Evolutionary conservation across 1,140 invertebrate species (phyloP).

Genomic region (Drosophila bocqueti): DNA sequence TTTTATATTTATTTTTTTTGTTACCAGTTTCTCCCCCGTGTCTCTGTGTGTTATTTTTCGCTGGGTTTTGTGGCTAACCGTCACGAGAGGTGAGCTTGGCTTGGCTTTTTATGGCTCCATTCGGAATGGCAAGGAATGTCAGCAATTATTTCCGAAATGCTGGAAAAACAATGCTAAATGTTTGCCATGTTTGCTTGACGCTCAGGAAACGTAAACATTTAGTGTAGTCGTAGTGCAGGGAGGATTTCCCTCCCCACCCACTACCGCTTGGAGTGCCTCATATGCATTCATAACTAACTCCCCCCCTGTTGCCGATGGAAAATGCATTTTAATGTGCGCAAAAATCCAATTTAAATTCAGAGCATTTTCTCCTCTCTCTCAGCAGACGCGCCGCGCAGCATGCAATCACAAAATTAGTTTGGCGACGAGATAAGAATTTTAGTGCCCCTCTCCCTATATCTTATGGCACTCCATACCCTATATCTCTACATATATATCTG

Average conservation of each 20-base stretch:
- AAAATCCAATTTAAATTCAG: constrained; percentile 84
- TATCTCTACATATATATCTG: constrained; percentile 1
- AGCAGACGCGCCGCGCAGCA: constrained; percentile 54
- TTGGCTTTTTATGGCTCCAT: constrained; percentile 69
- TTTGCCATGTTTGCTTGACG: constrained; percentile 67
- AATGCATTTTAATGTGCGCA: constrained; percentile 82
- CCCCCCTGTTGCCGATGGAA: constrained; percentile 42
- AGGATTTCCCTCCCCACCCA: neutral
- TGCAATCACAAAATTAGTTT: constrained; percentile 83
- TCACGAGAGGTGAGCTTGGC: constrained; percentile 65
- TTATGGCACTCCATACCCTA: neutral
- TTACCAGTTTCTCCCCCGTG: constrained; percentile 8
- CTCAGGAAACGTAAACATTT: constrained; percentile 82
- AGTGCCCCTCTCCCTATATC: constrained; percentile 47
- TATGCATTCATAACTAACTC: constrained; percentile 82
- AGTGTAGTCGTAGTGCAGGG: constrained; percentile 45
- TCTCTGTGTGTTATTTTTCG: constrained; percentile 1
- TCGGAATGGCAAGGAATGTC: constrained; percentile 54
- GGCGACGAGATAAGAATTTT: constrained; percentile 81
- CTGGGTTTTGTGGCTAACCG: constrained; percentile 62
- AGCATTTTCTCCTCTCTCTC: constrained; percentile 56
- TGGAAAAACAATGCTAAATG: constrained; percentile 74
- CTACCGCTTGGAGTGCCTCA: constrained; percentile 36
- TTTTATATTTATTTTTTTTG: constrained; percentile 64
- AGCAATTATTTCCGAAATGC: constrained; percentile 75